phyloP scores from a whole-genome alignment of 2,797 vertebrate genomes.

The Lepidocolaptes lacrymiger region DNA sequence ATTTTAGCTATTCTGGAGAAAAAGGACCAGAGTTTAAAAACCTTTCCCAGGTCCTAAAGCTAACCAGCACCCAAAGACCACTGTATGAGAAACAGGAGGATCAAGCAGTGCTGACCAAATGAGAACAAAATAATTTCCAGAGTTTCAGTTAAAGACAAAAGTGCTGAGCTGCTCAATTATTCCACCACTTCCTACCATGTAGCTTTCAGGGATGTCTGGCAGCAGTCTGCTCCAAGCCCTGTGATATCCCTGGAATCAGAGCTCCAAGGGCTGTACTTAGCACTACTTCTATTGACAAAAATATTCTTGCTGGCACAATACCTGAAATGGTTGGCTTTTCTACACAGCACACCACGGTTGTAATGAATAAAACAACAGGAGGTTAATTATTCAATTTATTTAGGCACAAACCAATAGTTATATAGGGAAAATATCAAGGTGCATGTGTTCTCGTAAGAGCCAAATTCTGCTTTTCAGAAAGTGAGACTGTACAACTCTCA shows the following conservation, averaged over 20 bases:
- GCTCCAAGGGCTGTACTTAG: neutral
- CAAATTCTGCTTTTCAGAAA: conserved; percentile 15
- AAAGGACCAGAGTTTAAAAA: neutral
- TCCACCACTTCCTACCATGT: neutral
- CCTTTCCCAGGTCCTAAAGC: neutral
- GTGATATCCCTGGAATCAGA: neutral
- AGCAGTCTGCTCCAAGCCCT: neutral
- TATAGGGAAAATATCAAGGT: neutral
- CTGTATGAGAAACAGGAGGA: neutral
- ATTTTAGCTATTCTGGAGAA: neutral
- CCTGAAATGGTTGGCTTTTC: neutral
- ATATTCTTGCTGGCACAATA: neutral
- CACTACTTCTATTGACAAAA: neutral
- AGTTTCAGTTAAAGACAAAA: neutral
- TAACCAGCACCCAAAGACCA: neutral
- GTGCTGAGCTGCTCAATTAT: neutral
- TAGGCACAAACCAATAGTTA: conserved; percentile 20
- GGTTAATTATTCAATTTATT: conserved; percentile 35
- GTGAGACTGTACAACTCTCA: neutral
- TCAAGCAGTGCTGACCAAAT: neutral
- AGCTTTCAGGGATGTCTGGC: neutral
- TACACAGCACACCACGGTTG: neutral
- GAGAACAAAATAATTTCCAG: neutral
- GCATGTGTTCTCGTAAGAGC: neutral
- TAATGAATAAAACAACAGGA: conserved; percentile 12